Evolutionary conservation across 2,888 invertebrate species (phyloP).

Genomic region (Lochmaea capreae): DNA sequence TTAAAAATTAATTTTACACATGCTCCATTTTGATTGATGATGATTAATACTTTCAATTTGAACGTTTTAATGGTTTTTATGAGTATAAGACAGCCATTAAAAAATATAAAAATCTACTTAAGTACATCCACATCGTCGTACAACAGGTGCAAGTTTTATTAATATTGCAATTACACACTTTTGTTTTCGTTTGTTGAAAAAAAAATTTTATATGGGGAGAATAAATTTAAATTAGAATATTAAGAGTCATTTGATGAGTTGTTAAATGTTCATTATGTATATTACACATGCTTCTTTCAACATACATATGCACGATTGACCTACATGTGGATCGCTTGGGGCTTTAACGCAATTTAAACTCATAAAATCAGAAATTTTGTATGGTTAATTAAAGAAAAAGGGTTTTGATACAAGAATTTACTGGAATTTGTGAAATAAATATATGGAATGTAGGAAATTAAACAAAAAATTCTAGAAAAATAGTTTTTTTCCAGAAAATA

Average conservation of each 20-base stretch:
- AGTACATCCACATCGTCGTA: constrained; percentile 33
- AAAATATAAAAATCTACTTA: constrained; percentile 46
- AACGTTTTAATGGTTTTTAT: constrained; percentile 39
- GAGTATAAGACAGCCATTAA: constrained; percentile 45
- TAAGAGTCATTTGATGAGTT: constrained; percentile 37
- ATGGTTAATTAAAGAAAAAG: not conserved
- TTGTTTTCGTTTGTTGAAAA: constrained; percentile 43
- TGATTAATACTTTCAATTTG: constrained; percentile 40
- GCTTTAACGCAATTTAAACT: constrained; percentile 4
- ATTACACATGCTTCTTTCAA: constrained; percentile 7
- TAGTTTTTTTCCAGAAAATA: too few relatives aligned
- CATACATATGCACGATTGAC: constrained; percentile 15
- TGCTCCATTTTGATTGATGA: constrained; percentile 39
- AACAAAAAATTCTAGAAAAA: too few relatives aligned
- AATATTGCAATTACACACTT: constrained; percentile 42
- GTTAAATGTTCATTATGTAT: constrained; percentile 33
- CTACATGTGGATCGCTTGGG: constrained; percentile 8
- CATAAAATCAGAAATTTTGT: constrained; percentile 7
- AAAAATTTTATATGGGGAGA: constrained; percentile 14
- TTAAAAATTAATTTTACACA: constrained; percentile 10
- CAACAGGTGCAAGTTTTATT: constrained; percentile 49
- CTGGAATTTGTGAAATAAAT: too few relatives aligned
- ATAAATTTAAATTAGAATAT: constrained; percentile 46
- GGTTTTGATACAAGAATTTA: too few relatives aligned
- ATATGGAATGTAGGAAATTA: too few relatives aligned